Conservation (phyloP, 2,797 vertebrate species). For the Thripadectes ignobilis region DNA sequence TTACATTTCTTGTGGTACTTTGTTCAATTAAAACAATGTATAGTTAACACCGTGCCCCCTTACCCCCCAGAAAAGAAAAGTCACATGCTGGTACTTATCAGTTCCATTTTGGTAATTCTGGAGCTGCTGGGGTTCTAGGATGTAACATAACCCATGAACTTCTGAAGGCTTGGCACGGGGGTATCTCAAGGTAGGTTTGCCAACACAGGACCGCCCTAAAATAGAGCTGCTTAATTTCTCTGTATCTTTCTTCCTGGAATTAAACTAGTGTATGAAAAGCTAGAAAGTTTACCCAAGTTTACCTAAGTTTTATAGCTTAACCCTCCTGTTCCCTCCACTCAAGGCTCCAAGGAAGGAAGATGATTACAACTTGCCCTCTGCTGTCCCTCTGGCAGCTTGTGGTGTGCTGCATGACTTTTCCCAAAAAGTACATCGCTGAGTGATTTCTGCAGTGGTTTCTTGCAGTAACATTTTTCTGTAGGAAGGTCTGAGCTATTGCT, state of each 20-base stretch:
- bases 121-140: neutral
- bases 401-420: neutral
- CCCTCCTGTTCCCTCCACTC: neutral
- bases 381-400: neutral
- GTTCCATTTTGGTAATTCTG: neutral
- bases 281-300: neutral
- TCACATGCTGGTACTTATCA: fast-evolving
- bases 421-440: neutral
- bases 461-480: neutral
- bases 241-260: neutral
- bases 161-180: neutral
- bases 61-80: neutral
- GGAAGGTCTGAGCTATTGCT: neutral
- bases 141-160: neutral
- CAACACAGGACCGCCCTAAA: fast-evolving
- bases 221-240: neutral
- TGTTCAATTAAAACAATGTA: neutral
- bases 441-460: neutral
- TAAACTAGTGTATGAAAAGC: neutral
- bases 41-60: neutral
- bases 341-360: neutral
- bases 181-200: neutral
- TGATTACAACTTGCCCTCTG: neutral
- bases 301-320: neutral
- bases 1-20: neutral